A percentile compares a stretch with the other conserved stretches of the same genome.
Conservation (phyloP, 2,888 invertebrate species). For the Apocheima hispidaria region DNA sequence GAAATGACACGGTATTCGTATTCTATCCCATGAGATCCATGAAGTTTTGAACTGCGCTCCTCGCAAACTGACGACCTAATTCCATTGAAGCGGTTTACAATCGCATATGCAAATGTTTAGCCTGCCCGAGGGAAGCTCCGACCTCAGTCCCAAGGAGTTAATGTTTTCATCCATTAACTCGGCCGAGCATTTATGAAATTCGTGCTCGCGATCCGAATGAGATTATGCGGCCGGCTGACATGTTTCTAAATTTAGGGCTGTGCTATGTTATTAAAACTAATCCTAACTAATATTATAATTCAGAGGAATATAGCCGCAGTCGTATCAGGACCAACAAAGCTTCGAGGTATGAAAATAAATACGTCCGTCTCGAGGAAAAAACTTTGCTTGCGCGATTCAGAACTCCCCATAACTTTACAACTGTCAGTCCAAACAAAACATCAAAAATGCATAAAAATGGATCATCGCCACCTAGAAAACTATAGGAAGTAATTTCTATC, state of each 20-base stretch:
- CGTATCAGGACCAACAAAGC: no score
- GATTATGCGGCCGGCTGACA: constrained; percentile 77
- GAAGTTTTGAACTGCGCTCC: not conserved
- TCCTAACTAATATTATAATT: no score
- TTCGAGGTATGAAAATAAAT: no score
- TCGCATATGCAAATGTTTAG: constrained; percentile 68
- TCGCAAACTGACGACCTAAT: constrained; percentile 23
- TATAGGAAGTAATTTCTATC: no score
- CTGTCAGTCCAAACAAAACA: no score
- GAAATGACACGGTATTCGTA: not conserved
- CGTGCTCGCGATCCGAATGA: constrained; percentile 80
- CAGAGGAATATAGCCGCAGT: no score
- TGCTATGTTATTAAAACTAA: not conserved
- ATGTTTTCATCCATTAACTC: constrained; percentile 83
- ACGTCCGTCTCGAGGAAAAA: no score
- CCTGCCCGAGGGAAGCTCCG: constrained; percentile 43
- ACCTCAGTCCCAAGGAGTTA: constrained; percentile 71
- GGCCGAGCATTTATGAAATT: constrained; percentile 82
- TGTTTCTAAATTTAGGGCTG: constrained; percentile 72
- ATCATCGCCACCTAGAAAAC: no score
- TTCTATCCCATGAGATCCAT: constrained; percentile 5
- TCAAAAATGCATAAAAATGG: no score
- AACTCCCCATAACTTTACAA: no score
- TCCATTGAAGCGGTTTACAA: constrained; percentile 45
- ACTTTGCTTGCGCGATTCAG: no score